Conservation (phyloP, 2,888 invertebrate species). For the Limnephilus rhombicus region DNA sequence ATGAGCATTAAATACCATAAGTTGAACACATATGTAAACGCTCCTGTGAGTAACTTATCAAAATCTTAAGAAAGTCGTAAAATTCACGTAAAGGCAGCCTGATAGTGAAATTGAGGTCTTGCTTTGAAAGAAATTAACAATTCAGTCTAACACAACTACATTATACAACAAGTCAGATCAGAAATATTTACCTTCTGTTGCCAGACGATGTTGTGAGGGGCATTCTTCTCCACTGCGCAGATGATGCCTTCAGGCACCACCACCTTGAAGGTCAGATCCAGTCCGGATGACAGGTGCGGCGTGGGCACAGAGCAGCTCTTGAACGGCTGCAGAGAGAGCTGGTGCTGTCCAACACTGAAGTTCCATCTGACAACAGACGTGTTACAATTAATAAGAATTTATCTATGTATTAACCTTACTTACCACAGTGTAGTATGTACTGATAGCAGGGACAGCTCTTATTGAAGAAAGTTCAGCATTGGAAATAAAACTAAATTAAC, state of each 20-base stretch:
- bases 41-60: too few relatives aligned
- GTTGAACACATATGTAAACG: too few relatives aligned
- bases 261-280: constrained; percentile 80
- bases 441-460: too few relatives aligned
- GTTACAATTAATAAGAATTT: not conserved
- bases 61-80: too few relatives aligned
- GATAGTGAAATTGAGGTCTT: too few relatives aligned
- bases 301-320: constrained; percentile 72
- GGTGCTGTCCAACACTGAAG: constrained; percentile 95
- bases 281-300: constrained; percentile 64
- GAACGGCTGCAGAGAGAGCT: constrained; percentile 80
- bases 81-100: too few relatives aligned
- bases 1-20: too few relatives aligned
- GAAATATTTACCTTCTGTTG: constrained; percentile 81
- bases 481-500: too few relatives aligned
- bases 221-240: constrained; percentile 80
- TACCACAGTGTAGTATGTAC: not conserved
- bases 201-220: constrained; percentile 82
- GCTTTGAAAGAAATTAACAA: too few relatives aligned
- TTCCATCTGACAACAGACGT: constrained; percentile 86
- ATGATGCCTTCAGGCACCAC: constrained; percentile 86
- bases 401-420: not conserved
- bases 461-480: too few relatives aligned
- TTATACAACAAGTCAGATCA: constrained; percentile 56
- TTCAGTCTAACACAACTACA: too few relatives aligned